Conservation (phyloP, 2,113 vertebrate genomes). For the Ceyx melanurus region DNA sequence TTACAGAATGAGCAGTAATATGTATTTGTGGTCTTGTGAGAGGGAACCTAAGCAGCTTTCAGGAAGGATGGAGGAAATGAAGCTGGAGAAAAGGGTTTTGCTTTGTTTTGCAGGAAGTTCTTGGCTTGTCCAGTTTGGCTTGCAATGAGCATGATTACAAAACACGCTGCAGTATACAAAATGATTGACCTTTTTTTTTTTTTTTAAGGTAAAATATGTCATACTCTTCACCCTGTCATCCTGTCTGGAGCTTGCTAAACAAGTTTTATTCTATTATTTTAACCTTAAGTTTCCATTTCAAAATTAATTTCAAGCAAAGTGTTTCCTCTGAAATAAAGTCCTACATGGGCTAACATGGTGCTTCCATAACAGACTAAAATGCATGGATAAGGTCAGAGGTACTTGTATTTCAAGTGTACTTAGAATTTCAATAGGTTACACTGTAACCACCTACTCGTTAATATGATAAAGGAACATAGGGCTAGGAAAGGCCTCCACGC, state of each 20-base stretch:
- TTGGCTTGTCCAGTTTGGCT: neutral
- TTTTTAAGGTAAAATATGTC: constrained; percentile 3
- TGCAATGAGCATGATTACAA: neutral
- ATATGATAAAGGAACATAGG: neutral
- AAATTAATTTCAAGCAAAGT: constrained; percentile 7
- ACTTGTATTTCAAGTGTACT: neutral
- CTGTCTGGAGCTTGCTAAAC: neutral
- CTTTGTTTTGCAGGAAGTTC: neutral
- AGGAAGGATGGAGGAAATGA: neutral
- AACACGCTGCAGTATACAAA: neutral
- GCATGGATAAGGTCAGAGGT: neutral
- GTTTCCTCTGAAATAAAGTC: neutral
- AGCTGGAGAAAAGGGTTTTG: neutral
- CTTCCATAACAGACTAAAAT: neutral
- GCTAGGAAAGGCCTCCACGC: neutral
- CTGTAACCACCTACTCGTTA: neutral
- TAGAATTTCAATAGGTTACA: neutral
- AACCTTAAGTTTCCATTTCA: constrained; percentile 41
- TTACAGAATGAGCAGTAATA: neutral
- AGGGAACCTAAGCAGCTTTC: neutral
- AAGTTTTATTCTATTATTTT: constrained; percentile 60
- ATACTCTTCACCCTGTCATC: neutral
- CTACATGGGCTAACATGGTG: neutral
- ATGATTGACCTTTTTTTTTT: neutral
- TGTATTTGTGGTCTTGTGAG: neutral